These are phyloP conservation scores for Rhinoraja longicauda DNA, from an alignment of 2,797 vertebrate species.

Conservation along the genomic window DNA sequence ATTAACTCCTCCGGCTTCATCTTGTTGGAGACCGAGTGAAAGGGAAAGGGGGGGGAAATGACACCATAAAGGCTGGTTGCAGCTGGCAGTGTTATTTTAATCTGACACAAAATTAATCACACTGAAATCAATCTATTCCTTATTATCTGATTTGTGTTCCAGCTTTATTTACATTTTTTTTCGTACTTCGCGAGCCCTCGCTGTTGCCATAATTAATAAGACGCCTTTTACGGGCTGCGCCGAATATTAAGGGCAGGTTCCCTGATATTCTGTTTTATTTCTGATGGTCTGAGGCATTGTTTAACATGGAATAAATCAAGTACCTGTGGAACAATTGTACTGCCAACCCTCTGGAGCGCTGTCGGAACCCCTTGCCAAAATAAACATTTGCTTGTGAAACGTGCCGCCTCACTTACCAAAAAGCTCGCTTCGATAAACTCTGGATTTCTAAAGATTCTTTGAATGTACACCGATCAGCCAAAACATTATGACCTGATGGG, in stretches of 20 bases:
- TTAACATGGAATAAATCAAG: constrained; percentile 50
- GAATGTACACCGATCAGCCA: too few species aligned
- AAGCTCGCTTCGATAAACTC: not conserved
- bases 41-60: constrained; percentile 46
- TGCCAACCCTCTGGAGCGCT: not conserved
- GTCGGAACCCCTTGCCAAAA: constrained; percentile 69
- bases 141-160: constrained; percentile 57
- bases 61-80: constrained; percentile 60
- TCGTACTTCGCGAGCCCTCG: constrained; percentile 43
- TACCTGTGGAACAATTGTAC: constrained; percentile 24
- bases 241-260: constrained; percentile 40
- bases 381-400: constrained; percentile 82
- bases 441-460: not conserved
- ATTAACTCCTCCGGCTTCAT: constrained; percentile 79
- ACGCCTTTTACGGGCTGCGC: not conserved
- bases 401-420: constrained; percentile 55
- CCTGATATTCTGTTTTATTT: constrained; percentile 50
- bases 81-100: constrained; percentile 78
- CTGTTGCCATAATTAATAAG: constrained; percentile 30
- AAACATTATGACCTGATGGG: too few species aligned
- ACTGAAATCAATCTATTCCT: constrained; percentile 65
- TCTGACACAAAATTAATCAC: constrained; percentile 82
- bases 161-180: constrained; percentile 57
- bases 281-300: constrained; percentile 59
- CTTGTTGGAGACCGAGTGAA: constrained; percentile 54